Conservation (phyloP, 1,140 invertebrate genomes). For the Archegozetes longisetosus region DNA sequence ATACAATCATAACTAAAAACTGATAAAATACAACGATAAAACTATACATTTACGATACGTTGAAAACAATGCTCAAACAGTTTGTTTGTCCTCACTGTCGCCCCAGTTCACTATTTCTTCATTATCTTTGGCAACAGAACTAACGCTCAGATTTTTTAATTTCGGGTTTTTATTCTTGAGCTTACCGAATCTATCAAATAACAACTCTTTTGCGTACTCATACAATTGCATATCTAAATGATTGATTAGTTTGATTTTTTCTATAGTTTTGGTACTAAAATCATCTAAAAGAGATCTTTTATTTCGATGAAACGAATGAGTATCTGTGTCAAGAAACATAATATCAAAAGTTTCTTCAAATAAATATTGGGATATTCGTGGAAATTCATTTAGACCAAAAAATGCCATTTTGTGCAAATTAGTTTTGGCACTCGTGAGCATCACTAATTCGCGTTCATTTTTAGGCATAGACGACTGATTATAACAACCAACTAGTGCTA, state of each 20-base stretch:
- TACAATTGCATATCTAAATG: constrained; percentile 82
- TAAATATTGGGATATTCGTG: constrained; percentile 82
- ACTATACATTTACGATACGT: too few species aligned
- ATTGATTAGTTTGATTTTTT: constrained; percentile 62
- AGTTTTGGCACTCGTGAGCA: constrained; percentile 82
- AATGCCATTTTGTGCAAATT: constrained; percentile 90
- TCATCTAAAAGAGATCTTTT: constrained; percentile 56
- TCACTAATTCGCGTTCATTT: constrained; percentile 48
- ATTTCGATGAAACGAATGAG: constrained; percentile 72
- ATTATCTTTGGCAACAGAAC: too few species aligned
- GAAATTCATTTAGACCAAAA: constrained; percentile 90
- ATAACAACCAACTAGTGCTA: constrained; percentile 87
- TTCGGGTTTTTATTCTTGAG: constrained; percentile 26
- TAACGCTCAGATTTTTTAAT: constrained; percentile 4
- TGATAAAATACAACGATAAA: too few species aligned
- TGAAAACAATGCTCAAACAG: too few species aligned
- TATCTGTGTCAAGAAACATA: constrained; percentile 67
- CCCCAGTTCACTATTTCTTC: too few species aligned
- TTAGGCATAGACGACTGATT: constrained; percentile 54
- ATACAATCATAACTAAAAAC: too few species aligned
- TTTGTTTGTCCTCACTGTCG: too few species aligned
- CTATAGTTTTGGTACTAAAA: constrained; percentile 50
- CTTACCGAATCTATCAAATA: constrained; percentile 56
- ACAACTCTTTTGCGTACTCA: constrained; percentile 73
- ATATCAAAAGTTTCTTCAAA: constrained; percentile 96